phyloP scores from a whole-genome alignment of 2,797 vertebrate genomes.

The Helicolenus hilgendorfi region DNA sequence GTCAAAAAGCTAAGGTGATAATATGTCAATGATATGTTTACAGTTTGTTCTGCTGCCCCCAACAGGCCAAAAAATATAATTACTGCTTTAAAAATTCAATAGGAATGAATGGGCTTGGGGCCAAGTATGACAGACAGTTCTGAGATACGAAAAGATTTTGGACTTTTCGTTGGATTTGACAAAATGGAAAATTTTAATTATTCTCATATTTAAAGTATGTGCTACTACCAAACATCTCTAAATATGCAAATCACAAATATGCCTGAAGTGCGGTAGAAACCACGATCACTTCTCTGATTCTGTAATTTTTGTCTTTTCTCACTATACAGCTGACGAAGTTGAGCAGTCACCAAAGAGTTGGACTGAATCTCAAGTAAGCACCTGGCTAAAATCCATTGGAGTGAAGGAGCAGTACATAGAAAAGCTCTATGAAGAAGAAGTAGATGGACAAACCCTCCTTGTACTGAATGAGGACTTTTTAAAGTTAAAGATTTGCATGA shows the following conservation, averaged over 20 bases:
- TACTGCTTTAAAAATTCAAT: too few species aligned
- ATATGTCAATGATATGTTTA: too few species aligned
- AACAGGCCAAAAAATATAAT: too few species aligned
- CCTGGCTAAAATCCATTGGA: slow-evolving; percentile 87
- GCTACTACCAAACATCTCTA: not conserved
- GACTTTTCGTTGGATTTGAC: too few species aligned
- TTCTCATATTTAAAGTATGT: too few species aligned
- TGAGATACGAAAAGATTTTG: too few species aligned
- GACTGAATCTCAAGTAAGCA: slow-evolving; percentile 88
- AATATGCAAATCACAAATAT: not conserved
- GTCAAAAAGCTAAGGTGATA: too few species aligned
- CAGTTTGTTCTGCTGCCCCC: too few species aligned
- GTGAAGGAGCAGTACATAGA: slow-evolving; percentile 87
- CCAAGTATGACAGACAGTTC: too few species aligned
- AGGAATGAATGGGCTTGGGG: too few species aligned
- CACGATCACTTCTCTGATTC: too few species aligned
- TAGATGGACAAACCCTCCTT: slow-evolving; percentile 85
- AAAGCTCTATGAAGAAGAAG: slow-evolving; percentile 87
- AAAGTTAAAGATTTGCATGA: slow-evolving; percentile 86
- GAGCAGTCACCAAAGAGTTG: slow-evolving; percentile 78
- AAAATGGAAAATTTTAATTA: too few species aligned
- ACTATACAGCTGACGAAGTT: slow-evolving; percentile 46
- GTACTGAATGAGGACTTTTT: slow-evolving; percentile 85
- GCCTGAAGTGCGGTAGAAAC: not conserved
- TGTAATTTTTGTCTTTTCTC: not conserved